phyloP scores from a whole-genome alignment of 2,888 invertebrate species.

The Leptopterna dolabrata region DNA sequence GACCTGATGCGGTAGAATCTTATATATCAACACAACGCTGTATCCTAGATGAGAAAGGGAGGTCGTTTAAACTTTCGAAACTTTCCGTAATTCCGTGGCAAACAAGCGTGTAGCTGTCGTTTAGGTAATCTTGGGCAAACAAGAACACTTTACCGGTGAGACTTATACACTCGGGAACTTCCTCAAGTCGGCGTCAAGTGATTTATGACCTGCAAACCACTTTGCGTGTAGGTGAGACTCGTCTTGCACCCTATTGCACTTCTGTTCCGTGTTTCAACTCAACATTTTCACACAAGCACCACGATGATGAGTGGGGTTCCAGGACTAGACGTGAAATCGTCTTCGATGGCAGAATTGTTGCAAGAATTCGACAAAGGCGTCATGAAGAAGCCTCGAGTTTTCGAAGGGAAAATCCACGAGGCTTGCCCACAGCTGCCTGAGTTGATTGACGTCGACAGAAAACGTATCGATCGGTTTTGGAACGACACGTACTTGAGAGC shows the following conservation, averaged over 20 bases:
- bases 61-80: neutral
- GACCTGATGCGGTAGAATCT: neutral
- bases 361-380: neutral
- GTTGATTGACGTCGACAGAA: neutral
- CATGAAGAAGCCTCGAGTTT: neutral
- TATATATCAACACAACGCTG: neutral
- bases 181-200: neutral
- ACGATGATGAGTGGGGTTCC: neutral
- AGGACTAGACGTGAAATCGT: neutral
- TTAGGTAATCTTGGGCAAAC: neutral
- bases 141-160: neutral
- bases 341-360: neutral
- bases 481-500: constrained; percentile 10
- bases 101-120: neutral
- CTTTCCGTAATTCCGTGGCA: neutral
- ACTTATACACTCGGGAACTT: neutral
- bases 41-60: constrained; percentile 3
- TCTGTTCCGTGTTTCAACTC: neutral
- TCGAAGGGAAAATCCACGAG: neutral
- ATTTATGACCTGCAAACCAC: neutral
- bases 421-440: neutral
- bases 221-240: neutral
- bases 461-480: constrained; percentile 22
- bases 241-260: neutral
- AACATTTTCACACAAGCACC: neutral